Evolutionary conservation across 2,113 vertebrate species (phyloP).

Genomic region (Rhabdomys dilectus): DNA sequence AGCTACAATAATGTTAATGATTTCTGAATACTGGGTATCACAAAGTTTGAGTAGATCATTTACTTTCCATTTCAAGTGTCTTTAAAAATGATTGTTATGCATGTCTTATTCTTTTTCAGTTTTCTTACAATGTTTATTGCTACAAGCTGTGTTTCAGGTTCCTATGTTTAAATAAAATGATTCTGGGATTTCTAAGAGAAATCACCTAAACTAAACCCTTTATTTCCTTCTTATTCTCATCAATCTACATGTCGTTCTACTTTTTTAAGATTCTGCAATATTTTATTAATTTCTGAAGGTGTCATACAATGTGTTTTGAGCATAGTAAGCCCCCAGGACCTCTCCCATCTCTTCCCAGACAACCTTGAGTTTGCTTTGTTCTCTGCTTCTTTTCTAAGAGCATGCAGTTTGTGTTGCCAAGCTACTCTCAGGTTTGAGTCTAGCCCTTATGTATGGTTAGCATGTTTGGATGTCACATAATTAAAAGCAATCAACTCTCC

Average conservation of each 20-base stretch:
- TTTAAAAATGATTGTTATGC: not conserved
- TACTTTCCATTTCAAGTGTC: not conserved
- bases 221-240: not conserved
- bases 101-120: not conserved
- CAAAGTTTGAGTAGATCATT: not conserved
- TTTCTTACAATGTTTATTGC: not conserved
- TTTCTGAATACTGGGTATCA: not conserved
- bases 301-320: not conserved
- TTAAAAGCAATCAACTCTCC: not conserved
- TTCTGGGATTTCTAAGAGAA: not conserved
- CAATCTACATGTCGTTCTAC: not conserved
- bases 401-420: not conserved
- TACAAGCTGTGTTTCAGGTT: not conserved
- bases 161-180: not conserved
- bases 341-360: not conserved
- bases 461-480: not conserved
- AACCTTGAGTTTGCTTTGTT: not conserved
- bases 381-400: not conserved
- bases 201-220: not conserved
- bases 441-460: not conserved
- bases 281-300: not conserved
- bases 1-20: not conserved
- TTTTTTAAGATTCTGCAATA: not conserved
- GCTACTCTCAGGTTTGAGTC: not conserved
- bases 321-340: not conserved